Conservation (phyloP, 2,888 invertebrate genomes). For the Ommatoiulus sabulosus region DNA sequence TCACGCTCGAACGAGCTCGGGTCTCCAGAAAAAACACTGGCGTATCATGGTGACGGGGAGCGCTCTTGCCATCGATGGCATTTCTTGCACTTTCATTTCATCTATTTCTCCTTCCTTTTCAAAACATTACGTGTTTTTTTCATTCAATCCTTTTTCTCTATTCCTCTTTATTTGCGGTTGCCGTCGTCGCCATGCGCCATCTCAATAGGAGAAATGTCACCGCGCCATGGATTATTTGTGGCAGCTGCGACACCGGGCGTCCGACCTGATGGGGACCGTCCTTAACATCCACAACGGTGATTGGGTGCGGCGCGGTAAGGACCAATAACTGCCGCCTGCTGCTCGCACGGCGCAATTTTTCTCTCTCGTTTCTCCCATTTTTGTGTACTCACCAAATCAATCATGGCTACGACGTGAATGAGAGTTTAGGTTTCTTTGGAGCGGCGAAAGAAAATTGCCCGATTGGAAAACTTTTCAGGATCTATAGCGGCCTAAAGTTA, state of each 20-base stretch:
- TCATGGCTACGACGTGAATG: background rate
- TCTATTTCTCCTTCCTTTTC: background rate
- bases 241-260: slow-evolving; percentile 89
- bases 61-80: background rate
- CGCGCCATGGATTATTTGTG: slow-evolving; percentile 97
- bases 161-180: slow-evolving; percentile 45
- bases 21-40: background rate
- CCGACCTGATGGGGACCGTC: slow-evolving; percentile 97
- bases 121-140: slow-evolving; percentile 44
- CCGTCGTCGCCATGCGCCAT: background rate
- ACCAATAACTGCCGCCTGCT: background rate
- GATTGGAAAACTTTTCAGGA: background rate
- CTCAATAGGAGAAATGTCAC: slow-evolving; percentile 82
- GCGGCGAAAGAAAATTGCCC: background rate
- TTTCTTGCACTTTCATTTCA: slow-evolving; percentile 1
- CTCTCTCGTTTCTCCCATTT: background rate
- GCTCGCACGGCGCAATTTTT: background rate
- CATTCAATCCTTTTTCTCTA: slow-evolving; percentile 15
- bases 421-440: slow-evolving; percentile 4
- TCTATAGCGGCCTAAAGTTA: background rate
- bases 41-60: background rate
- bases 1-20: background rate
- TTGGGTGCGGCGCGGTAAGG: slow-evolving; percentile 85
- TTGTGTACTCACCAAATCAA: slow-evolving; percentile 13
- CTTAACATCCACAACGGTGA: slow-evolving; percentile 98